phyloP scores from a whole-genome alignment of 2,888 invertebrate genomes.

The Coelogynopora nodosa region DNA sequence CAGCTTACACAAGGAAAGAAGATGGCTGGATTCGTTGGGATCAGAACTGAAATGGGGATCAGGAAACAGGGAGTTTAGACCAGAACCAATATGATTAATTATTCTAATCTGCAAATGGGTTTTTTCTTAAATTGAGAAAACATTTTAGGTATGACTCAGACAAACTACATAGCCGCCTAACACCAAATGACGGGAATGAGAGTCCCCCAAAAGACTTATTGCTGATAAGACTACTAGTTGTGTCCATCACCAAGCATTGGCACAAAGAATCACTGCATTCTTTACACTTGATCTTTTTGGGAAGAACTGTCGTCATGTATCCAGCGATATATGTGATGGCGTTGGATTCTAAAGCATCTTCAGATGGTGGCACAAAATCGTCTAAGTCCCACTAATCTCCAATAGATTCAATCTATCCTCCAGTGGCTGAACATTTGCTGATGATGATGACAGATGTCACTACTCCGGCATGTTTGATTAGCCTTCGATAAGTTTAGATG shows the following conservation, averaged over 20 bases:
- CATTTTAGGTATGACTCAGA: constrained; percentile 4
- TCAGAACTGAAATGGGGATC: not conserved
- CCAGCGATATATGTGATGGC: not conserved
- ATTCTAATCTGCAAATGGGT: not conserved
- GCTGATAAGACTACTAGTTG: constrained; percentile 19
- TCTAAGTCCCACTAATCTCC: not conserved
- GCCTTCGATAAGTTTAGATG: not conserved
- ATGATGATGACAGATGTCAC: not conserved
- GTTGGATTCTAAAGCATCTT: not conserved
- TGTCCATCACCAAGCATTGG: not conserved
- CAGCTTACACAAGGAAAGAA: constrained; percentile 20
- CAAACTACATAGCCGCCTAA: constrained; percentile 4
- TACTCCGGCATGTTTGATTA: not conserved
- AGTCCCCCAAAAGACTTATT: constrained; percentile 14
- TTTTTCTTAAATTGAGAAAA: constrained; percentile 16
- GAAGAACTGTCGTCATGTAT: not conserved
- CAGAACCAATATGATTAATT: constrained; percentile 18
- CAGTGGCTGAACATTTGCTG: not conserved
- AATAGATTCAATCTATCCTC: not conserved
- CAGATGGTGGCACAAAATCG: not conserved
- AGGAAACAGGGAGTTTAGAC: not conserved
- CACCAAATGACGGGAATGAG: not conserved
- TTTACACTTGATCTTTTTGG: not conserved
- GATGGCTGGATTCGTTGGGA: constrained; percentile 12
- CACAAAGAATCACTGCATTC: not conserved